phyloP scores from a whole-genome alignment of 2,888 invertebrate genomes.

The Synergus laeviventris region DNA sequence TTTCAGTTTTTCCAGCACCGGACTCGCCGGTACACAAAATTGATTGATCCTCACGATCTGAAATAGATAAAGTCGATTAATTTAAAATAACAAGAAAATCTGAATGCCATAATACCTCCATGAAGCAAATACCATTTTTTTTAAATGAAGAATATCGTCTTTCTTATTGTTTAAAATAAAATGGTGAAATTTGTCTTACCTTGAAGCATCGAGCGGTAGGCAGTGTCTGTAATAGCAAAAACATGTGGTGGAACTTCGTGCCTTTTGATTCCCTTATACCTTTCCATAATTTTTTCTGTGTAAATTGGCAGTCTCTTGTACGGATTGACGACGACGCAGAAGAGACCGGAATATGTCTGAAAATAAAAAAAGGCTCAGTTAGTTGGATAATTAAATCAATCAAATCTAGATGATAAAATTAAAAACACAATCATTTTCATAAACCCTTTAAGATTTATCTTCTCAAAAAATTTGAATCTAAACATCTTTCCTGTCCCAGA shows the following conservation, averaged over 20 bases:
- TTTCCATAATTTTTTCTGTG: constrained; percentile 99
- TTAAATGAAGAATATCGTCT: not conserved
- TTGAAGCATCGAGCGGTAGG: constrained; percentile 99
- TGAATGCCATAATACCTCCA: not conserved
- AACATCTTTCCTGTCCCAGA: not conserved
- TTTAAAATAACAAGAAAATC: not conserved
- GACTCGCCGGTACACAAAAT: constrained; percentile 99
- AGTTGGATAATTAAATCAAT: not conserved
- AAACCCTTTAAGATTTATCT: not conserved
- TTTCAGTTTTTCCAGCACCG: constrained; percentile 99
- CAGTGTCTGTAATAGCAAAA: constrained; percentile 99
- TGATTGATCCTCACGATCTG: constrained; percentile 99
- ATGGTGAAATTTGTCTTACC: constrained; percentile 78
- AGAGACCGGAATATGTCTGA: constrained; percentile 99
- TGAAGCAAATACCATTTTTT: not conserved
- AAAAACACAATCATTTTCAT: not conserved
- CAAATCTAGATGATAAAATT: not conserved
- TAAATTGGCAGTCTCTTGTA: constrained; percentile 99
- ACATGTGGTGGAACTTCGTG: constrained; percentile 99
- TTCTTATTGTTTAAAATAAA: not conserved
- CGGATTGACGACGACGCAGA: constrained; percentile 99
- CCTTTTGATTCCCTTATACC: constrained; percentile 99
- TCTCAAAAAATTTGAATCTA: not conserved
- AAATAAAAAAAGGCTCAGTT: constrained; percentile 70
- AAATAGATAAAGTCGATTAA: constrained; percentile 61